Evolutionary conservation across 2,888 invertebrate genomes (phyloP), one percentile per base, ranked within the genome.

Genomic region (Eudemis profundana): DNA sequence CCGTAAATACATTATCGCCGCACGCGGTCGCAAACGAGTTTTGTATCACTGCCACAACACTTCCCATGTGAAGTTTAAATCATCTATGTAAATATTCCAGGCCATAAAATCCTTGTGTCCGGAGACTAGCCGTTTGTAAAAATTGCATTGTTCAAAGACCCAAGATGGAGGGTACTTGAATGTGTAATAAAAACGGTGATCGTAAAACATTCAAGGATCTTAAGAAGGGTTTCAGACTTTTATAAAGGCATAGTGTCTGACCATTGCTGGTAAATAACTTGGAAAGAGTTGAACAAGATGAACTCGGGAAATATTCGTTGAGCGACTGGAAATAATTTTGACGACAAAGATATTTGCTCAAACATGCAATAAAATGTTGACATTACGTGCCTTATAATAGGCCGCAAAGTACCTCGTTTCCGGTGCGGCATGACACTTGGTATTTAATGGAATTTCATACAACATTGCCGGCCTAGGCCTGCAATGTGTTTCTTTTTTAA

Each of bases 131-230:
- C 33, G 14, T 36, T 40, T 54, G 19, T 54, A 62, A 54, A 47
- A 38, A 38, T 38, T 19, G 7, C 14, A 21, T 40, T 40, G 40
- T 29, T 40, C 47, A 62, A 56, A 54, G 54, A 36, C 42, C 36
- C 15, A n/a, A 38, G 27, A 36, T 33, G 40, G 42, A 42, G 42
- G 49, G 50, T 40, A 23, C 19, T 17, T 12, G 10, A 12, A 17
- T n/a, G 50, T 10, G 5, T 40, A 40, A 56, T 56, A 56, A 49
- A 40, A 49, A 56, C 27, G 44, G 29, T 10, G 21, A 8, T 40
- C 19, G 40, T 56, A 57, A 56, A 61, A 36, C 36, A 46, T 59
- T 63, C 42, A 53, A 53, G 17, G 44, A 46, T 40, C 12, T 27
- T 60, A 27, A 54, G 15, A 54, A 42, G 42, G 54, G 40, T 54